Base-by-base conservation (phyloP, 2,797 vertebrate species). In the Neostethus bicornis region DNA sequence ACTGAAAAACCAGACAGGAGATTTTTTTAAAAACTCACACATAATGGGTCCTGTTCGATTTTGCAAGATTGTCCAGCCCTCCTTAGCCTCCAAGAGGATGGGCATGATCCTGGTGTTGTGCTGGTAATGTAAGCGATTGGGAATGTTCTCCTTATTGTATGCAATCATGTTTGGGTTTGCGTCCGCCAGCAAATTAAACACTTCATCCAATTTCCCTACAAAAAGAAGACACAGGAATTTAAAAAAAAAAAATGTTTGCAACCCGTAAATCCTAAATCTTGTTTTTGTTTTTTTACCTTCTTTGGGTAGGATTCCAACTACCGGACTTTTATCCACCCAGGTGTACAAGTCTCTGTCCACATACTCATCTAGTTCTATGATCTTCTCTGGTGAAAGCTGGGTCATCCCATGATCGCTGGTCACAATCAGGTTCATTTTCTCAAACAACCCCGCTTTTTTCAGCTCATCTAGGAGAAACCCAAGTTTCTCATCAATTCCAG, bases 401-500 rank as follows among this genome's bases (percentile, higher is more conserved):
- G 92, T 85, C 96, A 96, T 98, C 17, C 95, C 95, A 0, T 96
- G 95, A 77, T 98, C 95, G n/a, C 95, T 98, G 20, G 95, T 96
- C 71, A 97, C 88, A 1, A 97, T 91, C 31, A 97, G 85, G 81
- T 97, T 96, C 48, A 95, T 42, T 6, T 60, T 75, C 47, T 91
- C 83, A 70, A 93, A 96, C 53, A 97, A 63, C 14, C 91, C 91
- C 0, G 91, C 93, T 4, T 81, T 88, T 79, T 91, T 93, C 25
- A 97, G 90, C 75, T 93, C 86, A 1, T 88, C 79, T 20, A 93
- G 79, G 37, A 98, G 93, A 64, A 94, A 94, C 1, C 95, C 94
- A 23, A 98, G 86, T 56, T 96, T 96, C 31, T 75, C 81, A 34
- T 98, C 96, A 24, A 95, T 84, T 34, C 91, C 93, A 0, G 80